Base-by-base conservation (phyloP, 2,113 vertebrate species). In the Lasiurus cinereus region DNA sequence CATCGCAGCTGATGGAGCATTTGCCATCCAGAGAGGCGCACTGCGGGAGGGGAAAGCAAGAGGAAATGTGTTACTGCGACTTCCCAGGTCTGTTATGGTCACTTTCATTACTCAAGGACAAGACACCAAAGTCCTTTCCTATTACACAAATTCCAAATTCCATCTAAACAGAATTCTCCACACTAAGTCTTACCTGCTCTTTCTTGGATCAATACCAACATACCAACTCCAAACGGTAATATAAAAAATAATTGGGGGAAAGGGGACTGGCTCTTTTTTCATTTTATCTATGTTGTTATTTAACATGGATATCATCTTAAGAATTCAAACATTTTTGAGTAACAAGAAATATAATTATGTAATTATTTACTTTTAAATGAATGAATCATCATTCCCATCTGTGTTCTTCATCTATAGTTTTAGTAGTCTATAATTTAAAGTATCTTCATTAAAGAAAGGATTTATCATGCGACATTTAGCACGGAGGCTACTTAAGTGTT, bases 1-100 rank as follows among this genome's bases (percentile, higher is more conserved):
- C 99, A 50, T 99, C 99, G 79, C 99, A 99, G 98, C 99, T 99
- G 97, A 99, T 99, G 89, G 99, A 99, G 97, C 99, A 99, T 88
- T 98, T 99, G 33, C 99, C 99, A 96, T 99, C 99, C 0, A 99
- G 98, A 21, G 99, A 98, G 7, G 99, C 99, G 95, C 99, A 99
- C 99, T 99, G 97, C 39, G 29, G 59, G 90, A 67, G 82, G 95
- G 0, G 94, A 1, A 94, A 66, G 54, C 6, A 73, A 43, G 29
- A 29, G 36, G 24, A 77, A 29, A 46, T 0, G 0, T 15, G 56
- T 97, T 82, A 96, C 31, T 50, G 48, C 50, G 36, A 4, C n/a
- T 36, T 31, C 27, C 16, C 31, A 52, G 46, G 5, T 76, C 46
- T 43, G 54, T 76, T 18, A 2, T 46, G 77, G 64, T 33, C 2